Conservation (phyloP, 2,888 invertebrate genomes). For the Orthosia incerta region DNA sequence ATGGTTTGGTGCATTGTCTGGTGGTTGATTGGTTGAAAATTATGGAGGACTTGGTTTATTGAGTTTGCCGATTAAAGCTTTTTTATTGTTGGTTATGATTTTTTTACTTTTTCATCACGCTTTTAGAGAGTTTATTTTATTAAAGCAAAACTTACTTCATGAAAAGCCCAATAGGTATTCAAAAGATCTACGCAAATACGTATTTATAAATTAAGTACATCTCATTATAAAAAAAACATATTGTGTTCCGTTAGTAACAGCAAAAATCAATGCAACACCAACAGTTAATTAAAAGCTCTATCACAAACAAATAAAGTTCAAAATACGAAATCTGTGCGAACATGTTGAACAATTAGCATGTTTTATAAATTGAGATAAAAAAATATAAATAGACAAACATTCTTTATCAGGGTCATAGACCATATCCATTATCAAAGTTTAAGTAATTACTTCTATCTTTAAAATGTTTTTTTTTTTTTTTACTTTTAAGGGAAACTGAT, state of each 20-base stretch:
- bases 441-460: background rate
- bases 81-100: background rate
- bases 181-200: background rate
- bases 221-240: too few relatives aligned
- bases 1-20: slow-evolving; percentile 20
- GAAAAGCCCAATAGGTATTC: too few relatives aligned
- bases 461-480: background rate
- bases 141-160: background rate
- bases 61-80: background rate
- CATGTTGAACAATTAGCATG: slow-evolving; percentile 18
- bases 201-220: background rate
- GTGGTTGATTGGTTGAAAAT: slow-evolving; percentile 35
- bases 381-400: background rate
- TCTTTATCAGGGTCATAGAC: background rate
- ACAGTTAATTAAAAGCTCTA: slow-evolving; percentile 1
- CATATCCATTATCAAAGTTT: background rate
- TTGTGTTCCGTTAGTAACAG: background rate
- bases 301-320: background rate
- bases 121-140: background rate
- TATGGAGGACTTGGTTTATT: slow-evolving; percentile 1
- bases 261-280: background rate
- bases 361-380: slow-evolving; percentile 38
- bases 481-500: background rate
- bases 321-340: background rate
- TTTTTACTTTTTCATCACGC: background rate